These are phyloP conservation scores for Bufo gargarizans DNA, from an alignment of 2,113 vertebrate species.

Conservation along the genomic window DNA sequence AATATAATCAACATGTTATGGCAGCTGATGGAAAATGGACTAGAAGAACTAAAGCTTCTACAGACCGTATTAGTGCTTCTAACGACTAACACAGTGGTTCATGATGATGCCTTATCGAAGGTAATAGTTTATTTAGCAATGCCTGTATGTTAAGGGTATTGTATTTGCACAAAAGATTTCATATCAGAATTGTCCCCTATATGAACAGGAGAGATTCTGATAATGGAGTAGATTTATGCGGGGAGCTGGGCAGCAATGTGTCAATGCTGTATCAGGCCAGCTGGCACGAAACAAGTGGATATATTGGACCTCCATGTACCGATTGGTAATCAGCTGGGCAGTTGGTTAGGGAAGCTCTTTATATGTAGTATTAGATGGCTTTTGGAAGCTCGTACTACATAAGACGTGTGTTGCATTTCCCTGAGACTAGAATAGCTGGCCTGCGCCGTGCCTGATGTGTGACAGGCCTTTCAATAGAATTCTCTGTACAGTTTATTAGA, in stretches of 20 bases:
- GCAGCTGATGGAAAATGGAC: constrained; percentile 98
- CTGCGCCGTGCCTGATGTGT: background rate
- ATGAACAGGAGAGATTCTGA: background rate
- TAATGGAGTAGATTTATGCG: too few species aligned
- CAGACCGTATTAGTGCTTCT: constrained; percentile 97
- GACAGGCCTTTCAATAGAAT: background rate
- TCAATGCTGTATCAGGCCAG: too few species aligned
- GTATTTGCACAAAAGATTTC: background rate
- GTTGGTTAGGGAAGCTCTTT: too few species aligned
- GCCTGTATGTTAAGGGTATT: background rate
- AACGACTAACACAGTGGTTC: constrained; percentile 96
- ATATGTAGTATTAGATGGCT: too few species aligned
- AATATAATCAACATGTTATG: constrained; percentile 99
- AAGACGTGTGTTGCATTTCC: too few species aligned
- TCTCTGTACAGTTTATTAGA: background rate
- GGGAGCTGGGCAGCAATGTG: too few species aligned
- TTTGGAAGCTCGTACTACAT: too few species aligned
- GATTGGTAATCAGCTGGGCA: too few species aligned
- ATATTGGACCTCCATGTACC: too few species aligned
- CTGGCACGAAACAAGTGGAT: too few species aligned
- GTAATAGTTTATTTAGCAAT: constrained; percentile 48
- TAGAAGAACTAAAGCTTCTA: constrained; percentile 96
- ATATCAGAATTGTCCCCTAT: background rate
- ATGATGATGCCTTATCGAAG: constrained; percentile 96
- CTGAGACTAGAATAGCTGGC: too few species aligned